Evolutionary conservation across 1,140 invertebrate genomes (phyloP).

Genomic region (Drosophila sproati): DNA sequence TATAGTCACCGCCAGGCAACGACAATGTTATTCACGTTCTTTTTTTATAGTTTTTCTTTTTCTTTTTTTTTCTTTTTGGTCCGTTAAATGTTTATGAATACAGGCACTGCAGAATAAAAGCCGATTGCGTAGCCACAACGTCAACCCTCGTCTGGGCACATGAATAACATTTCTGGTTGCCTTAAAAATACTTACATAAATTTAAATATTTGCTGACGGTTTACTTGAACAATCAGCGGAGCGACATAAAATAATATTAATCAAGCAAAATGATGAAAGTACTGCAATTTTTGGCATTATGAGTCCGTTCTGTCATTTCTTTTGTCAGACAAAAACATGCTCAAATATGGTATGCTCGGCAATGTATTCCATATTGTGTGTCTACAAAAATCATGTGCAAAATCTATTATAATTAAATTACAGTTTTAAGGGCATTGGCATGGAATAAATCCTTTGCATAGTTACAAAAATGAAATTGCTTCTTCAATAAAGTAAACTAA

Average conservation of each 20-base stretch:
- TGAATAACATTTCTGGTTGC: conserved; percentile 68
- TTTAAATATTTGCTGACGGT: conserved; percentile 66
- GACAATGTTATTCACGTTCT: neutral
- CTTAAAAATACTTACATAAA: conserved; percentile 66
- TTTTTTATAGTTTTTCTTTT: neutral
- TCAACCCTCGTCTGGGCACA: conserved; percentile 71
- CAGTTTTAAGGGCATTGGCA: too few species aligned
- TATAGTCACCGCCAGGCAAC: neutral
- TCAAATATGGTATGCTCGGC: too few species aligned
- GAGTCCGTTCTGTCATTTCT: too few species aligned
- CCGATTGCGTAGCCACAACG: conserved; percentile 43
- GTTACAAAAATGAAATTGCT: too few species aligned
- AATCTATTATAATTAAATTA: too few species aligned
- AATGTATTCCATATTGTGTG: too few species aligned
- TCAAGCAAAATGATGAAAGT: conserved; percentile 16
- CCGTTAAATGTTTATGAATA: neutral
- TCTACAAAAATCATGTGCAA: too few species aligned
- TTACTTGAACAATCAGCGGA: conserved; percentile 18
- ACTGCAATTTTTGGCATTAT: neutral
- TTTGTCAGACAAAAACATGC: too few species aligned
- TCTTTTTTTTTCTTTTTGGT: neutral
- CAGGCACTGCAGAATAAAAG: conserved; percentile 30
- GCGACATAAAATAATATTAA: conserved; percentile 35
- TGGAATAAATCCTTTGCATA: too few species aligned
- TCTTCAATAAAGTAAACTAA: too few species aligned